phyloP scores from a whole-genome alignment of 2,797 vertebrate genomes.

The Sebastes umbrosus region DNA sequence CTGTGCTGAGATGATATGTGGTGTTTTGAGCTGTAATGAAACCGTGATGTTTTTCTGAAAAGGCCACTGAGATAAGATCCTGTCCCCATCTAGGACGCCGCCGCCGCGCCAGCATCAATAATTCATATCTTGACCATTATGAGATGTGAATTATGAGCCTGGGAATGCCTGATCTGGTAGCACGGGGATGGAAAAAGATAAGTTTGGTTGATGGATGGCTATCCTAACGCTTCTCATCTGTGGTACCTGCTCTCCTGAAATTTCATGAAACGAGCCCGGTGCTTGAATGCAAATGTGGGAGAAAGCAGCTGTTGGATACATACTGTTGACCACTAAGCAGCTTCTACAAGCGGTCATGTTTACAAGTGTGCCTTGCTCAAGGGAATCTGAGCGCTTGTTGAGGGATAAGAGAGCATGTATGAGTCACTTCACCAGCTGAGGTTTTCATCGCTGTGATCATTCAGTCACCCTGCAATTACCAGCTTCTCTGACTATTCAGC shows the following conservation, averaged over 20 bases:
- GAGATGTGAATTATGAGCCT: constrained; percentile 34
- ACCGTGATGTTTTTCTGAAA: constrained; percentile 21
- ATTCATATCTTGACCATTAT: constrained; percentile 56
- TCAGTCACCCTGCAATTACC: constrained; percentile 9
- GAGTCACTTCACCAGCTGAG: not conserved
- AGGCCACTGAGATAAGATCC: constrained; percentile 19
- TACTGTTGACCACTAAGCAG: not conserved
- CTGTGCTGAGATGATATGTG: constrained; percentile 11
- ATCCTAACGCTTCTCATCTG: not conserved
- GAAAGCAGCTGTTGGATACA: not conserved
- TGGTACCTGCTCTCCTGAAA: not conserved
- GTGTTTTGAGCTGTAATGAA: constrained; percentile 30
- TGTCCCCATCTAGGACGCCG: constrained; percentile 20
- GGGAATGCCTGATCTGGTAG: constrained; percentile 33
- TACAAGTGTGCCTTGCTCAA: not conserved
- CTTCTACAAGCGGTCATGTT: not conserved
- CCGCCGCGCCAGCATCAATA: constrained; percentile 55
- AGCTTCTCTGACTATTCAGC: not conserved
- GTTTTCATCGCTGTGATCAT: not conserved
- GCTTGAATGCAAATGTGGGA: not conserved
- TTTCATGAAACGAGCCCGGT: not conserved
- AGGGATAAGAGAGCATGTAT: not conserved
- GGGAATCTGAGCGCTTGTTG: not conserved
- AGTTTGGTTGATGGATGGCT: not conserved
- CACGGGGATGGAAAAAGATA: not conserved